phyloP scores from a whole-genome alignment of 1,140 invertebrate genomes.

The Berghia stephanieae region DNA sequence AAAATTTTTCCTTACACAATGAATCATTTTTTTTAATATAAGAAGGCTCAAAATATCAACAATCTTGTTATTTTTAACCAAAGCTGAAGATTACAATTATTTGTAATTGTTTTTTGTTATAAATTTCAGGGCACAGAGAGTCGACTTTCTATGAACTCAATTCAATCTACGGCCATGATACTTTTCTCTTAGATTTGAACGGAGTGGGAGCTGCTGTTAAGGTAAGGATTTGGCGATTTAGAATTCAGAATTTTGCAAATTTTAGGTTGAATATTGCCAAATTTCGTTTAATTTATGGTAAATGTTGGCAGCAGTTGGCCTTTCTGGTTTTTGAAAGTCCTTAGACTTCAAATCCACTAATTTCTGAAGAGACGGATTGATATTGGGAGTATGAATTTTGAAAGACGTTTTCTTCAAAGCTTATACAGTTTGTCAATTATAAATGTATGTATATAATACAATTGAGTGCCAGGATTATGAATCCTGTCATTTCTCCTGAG shows the following conservation, averaged over 20 bases:
- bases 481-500: no score
- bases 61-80: neutral
- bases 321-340: neutral
- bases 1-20: no score
- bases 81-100: neutral
- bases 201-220: constrained; percentile 65
- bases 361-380: no score
- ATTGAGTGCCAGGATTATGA: no score
- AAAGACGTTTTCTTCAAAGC: neutral
- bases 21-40: no score
- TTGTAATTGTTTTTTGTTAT: constrained; percentile 13
- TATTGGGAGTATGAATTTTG: neutral
- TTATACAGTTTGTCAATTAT: no score
- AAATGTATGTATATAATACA: no score
- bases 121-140: constrained; percentile 58
- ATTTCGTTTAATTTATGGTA: neutral
- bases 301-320: neutral
- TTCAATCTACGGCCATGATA: constrained; percentile 67
- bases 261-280: no score
- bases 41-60: neutral
- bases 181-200: constrained; percentile 66
- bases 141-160: constrained; percentile 66
- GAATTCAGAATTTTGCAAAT: neutral
- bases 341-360: no score
- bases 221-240: constrained; percentile 39